A percentile compares a stretch with the other conserved stretches of the same genome.
These are phyloP conservation scores for Rhincodon typus DNA, from an alignment of 2,797 vertebrate species.

Conservation along the genomic window DNA sequence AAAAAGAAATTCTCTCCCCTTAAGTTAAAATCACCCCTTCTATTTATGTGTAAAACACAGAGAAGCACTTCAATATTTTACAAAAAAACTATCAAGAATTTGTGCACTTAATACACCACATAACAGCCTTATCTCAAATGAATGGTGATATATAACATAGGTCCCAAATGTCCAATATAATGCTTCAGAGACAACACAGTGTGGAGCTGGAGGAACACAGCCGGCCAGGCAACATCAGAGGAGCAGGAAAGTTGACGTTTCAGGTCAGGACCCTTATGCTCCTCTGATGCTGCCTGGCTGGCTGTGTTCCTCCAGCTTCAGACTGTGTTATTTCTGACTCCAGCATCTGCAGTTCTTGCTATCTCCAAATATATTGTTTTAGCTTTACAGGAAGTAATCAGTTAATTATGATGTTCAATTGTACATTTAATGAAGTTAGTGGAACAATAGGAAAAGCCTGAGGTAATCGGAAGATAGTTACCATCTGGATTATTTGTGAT, in stretches of 20 bases:
- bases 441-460: neutral
- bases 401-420: neutral
- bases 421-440: neutral
- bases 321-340: too few species aligned
- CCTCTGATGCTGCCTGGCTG: too few species aligned
- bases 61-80: neutral
- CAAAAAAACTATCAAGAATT: neutral
- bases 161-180: neutral
- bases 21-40: neutral
- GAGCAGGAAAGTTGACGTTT: too few species aligned
- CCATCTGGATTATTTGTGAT: neutral
- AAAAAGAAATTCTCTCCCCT: neutral
- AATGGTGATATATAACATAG: neutral
- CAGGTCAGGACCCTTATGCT: too few species aligned
- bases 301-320: too few species aligned
- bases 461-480: neutral
- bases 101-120: neutral
- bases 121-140: neutral
- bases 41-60: neutral
- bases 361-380: neutral
- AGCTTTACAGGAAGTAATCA: neutral
- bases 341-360: too few species aligned
- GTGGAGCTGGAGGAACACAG: too few species aligned
- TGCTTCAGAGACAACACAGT: too few species aligned
- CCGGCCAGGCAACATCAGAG: too few species aligned